Evolutionary conservation across 2,888 invertebrate genomes (phyloP), one percentile per base, ranked within the genome.

Genomic region (Caenorhabditis sp.): DNA sequence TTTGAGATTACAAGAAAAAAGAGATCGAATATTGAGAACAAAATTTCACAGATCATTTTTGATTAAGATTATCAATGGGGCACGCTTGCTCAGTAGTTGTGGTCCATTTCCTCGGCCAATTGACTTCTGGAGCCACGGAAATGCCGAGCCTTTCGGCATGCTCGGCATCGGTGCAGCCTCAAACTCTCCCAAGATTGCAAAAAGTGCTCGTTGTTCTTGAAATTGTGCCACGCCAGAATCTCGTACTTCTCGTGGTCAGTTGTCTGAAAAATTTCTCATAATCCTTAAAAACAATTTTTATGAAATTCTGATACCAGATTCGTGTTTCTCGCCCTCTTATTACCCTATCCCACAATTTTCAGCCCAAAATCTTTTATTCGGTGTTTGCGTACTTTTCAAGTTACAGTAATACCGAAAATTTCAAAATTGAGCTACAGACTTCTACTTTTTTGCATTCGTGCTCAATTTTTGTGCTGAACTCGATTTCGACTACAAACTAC

Each of bases 161-260:
- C 51, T 4, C 24, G n/a, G 26, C 73, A 73, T 51, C 73, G 31
- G 16, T 49, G n/a, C 7, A 49, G 31, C n/a, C 74, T 41, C 8
- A 64, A 1, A 1, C 7, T 44, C 4, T 75, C 64, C 44, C 61
- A 75, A 1, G 64, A 51, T 4, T 64, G 56, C 35, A 16, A 6
- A 26, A 38, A 75, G 31, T 75, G 5, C 2, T 31, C n/a, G n/a
- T 64, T 47, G 56, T 56, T 75, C 56, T 64, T 75, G 8, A 14
- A 14, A 6, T 64, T 75, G 64, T 75, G 74, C 74, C 74, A 75
- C 0, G 56, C 64, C 7, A 54, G 41, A 8, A 75, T 44, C 16
- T 75, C 64, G 14, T 16, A 51, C 10, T 41, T 74, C 19, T 74
- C 61, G 7, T n/a, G 14, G 54, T 75, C 74, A 16, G 24, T 41